These are phyloP conservation scores for Oithona nana DNA, from an alignment of 2,888 invertebrate genomes.

Conservation along the genomic window DNA sequence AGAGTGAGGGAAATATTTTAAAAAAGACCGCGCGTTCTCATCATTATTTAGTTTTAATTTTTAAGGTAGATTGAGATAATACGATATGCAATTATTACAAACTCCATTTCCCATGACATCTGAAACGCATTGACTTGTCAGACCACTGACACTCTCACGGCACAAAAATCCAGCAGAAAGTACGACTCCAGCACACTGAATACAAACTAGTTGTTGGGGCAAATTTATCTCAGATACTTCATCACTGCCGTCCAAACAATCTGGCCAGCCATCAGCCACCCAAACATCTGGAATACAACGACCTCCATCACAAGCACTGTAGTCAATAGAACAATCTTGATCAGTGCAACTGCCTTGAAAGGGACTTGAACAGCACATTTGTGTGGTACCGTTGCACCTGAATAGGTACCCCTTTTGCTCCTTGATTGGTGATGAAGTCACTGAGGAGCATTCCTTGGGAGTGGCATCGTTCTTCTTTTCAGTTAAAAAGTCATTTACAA, in stretches of 20 bases:
- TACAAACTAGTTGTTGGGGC: background rate
- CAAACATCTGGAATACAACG: constrained; percentile 13
- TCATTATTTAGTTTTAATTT: too few relatives aligned
- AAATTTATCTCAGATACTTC: background rate
- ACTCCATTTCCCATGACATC: constrained; percentile 3
- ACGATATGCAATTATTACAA: constrained; percentile 11
- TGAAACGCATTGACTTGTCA: background rate
- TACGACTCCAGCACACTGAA: constrained; percentile 10
- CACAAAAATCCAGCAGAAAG: background rate
- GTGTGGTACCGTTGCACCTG: background rate
- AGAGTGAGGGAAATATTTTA: too few relatives aligned
- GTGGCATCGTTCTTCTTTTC: background rate
- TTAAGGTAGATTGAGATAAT: background rate
- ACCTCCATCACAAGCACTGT: constrained; percentile 3
- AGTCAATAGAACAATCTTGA: background rate
- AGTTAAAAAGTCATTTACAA: background rate
- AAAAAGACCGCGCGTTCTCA: too few relatives aligned
- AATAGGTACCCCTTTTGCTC: background rate
- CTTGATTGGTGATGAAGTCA: too few relatives aligned
- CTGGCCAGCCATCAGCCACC: constrained; percentile 15
- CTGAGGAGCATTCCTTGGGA: background rate
- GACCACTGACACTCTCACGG: background rate
- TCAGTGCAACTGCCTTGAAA: background rate
- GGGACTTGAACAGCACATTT: constrained; percentile 7
- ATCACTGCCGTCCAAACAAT: constrained; percentile 15